These are phyloP conservation scores for Axis porcinus DNA, from an alignment of 2,113 vertebrate species.

Conservation along the genomic window DNA sequence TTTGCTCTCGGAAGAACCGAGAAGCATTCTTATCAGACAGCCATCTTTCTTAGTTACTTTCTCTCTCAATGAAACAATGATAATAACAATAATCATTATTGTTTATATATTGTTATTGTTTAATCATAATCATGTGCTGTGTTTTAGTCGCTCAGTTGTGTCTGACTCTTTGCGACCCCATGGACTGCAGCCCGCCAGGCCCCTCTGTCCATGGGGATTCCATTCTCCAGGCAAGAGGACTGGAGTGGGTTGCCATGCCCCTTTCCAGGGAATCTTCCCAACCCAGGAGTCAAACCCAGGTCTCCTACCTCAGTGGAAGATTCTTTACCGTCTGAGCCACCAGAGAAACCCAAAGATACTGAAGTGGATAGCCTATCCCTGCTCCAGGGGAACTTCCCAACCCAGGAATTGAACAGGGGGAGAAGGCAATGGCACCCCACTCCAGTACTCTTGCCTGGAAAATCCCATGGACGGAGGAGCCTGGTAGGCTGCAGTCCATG, in stretches of 20 bases:
- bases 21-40: not conserved
- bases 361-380: not conserved
- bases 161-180: not conserved
- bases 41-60: not conserved
- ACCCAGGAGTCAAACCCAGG: not conserved
- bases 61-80: not conserved
- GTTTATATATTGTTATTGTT: not conserved
- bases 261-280: not conserved
- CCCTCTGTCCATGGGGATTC: not conserved
- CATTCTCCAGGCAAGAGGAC: not conserved
- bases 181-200: accelerated
- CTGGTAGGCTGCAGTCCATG: not conserved
- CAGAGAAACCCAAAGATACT: not conserved
- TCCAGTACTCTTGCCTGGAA: not conserved
- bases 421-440: not conserved
- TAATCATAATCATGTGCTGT: not conserved
- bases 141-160: not conserved
- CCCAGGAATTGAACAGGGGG: not conserved
- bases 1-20: not conserved
- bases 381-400: not conserved
- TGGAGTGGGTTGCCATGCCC: not conserved
- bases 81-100: not conserved
- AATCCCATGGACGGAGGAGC: not conserved
- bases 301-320: not conserved
- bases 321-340: not conserved